A percentile compares a stretch with the other conserved stretches of the same genome.
Evolutionary conservation across 1,140 invertebrate genomes (phyloP).

Genomic region (Cyclargus thomasi): DNA sequence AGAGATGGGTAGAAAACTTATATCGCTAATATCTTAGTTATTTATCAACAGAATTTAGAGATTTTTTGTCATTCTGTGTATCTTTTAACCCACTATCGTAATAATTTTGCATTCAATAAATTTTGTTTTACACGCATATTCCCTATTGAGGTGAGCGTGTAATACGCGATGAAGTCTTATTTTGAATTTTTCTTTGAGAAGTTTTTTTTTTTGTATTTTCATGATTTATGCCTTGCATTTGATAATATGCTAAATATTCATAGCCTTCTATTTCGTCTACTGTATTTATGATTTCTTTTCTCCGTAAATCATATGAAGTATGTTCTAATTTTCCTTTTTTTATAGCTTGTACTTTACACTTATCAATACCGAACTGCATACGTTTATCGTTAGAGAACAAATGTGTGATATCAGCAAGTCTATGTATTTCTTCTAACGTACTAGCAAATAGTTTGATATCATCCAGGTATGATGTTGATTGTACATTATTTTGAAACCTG

Average conservation of each 20-base stretch:
- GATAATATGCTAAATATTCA: slow-evolving; percentile 19
- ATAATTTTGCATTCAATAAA: too few relatives aligned
- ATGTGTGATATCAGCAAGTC: slow-evolving; percentile 7
- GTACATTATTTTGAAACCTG: slow-evolving; percentile 13
- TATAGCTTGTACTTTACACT: slow-evolving; percentile 18
- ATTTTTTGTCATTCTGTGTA: too few relatives aligned
- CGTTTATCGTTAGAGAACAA: slow-evolving; percentile 4
- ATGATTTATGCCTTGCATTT: slow-evolving; percentile 4
- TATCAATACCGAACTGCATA: slow-evolving; percentile 19
- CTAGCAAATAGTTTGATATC: too few relatives aligned
- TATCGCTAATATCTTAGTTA: too few relatives aligned
- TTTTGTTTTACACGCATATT: too few relatives aligned
- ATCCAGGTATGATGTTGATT: not conserved
- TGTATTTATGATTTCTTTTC: slow-evolving; percentile 3
- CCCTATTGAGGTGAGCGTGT: too few relatives aligned
- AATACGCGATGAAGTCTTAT: slow-evolving; percentile 4
- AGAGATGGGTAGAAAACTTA: too few relatives aligned
- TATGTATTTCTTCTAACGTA: not conserved
- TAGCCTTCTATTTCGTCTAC: slow-evolving; percentile 4
- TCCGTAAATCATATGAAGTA: not conserved
- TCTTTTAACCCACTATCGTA: too few relatives aligned
- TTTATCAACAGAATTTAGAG: too few relatives aligned
- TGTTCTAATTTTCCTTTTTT: not conserved
- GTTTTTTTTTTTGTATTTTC: slow-evolving; percentile 6
- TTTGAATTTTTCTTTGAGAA: slow-evolving; percentile 14